These are phyloP conservation scores for Limenitis camilla DNA, from an alignment of 2,888 invertebrate genomes.

Conservation along the genomic window DNA sequence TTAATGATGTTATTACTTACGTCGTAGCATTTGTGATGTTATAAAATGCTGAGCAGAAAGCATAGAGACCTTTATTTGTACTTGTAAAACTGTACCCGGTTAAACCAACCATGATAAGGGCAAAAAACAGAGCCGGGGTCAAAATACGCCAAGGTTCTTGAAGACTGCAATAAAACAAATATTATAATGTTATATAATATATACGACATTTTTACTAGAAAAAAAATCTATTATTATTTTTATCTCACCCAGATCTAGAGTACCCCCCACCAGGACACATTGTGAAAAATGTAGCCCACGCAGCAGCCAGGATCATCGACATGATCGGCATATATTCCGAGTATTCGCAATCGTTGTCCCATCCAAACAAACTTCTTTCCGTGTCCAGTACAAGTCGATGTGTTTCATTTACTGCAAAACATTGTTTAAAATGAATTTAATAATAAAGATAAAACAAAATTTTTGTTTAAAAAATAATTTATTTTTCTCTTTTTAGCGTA, in stretches of 20 bases:
- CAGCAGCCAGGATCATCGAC: constrained; percentile 52
- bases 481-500: too few species aligned
- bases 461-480: too few species aligned
- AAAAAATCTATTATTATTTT: not conserved
- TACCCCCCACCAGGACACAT: constrained; percentile 63
- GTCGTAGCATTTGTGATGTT: constrained; percentile 54
- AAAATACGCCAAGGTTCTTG: constrained; percentile 61
- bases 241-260: constrained; percentile 46
- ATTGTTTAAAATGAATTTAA: not conserved
- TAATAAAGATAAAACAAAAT: too few species aligned
- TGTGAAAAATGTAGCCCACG: constrained; percentile 59
- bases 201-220: not conserved
- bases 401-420: constrained; percentile 43
- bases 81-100: constrained; percentile 56
- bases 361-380: constrained; percentile 45
- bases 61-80: constrained; percentile 55
- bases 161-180: constrained; percentile 34
- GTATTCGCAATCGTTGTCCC: constrained; percentile 48
- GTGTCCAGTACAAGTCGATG: constrained; percentile 47
- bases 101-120: constrained; percentile 55
- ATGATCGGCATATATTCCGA: constrained; percentile 63
- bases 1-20: constrained; percentile 30
- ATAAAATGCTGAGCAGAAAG: constrained; percentile 54
- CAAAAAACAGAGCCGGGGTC: constrained; percentile 54
- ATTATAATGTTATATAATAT: not conserved